Percentiles rank a stretch among this genome's conserved stretches.
Evolutionary conservation across 2,888 invertebrate genomes (phyloP).

Genomic region (Drosophila antonietae): DNA sequence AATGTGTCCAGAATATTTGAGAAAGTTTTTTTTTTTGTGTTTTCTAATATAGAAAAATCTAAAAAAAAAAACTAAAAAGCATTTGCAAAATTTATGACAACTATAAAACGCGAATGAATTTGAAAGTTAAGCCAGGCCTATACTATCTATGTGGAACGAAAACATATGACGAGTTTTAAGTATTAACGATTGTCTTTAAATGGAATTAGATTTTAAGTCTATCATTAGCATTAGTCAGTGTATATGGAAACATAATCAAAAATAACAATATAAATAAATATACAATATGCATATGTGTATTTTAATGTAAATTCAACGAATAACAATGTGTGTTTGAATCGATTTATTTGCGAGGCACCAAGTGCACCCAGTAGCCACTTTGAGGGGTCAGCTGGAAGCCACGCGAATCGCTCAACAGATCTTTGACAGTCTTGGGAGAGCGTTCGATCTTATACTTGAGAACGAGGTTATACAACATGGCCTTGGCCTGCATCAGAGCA

Average conservation of each 20-base stretch:
- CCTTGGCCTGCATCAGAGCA: constrained; percentile 77
- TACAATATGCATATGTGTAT: constrained; percentile 57
- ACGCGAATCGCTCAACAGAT: constrained; percentile 58
- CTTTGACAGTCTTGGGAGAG: constrained; percentile 61
- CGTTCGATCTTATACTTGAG: constrained; percentile 67
- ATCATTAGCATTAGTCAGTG: constrained; percentile 53
- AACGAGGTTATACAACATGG: constrained; percentile 71
- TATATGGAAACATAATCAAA: constrained; percentile 77
- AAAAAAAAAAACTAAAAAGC: background rate
- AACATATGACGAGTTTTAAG: constrained; percentile 46
- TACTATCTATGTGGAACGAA: constrained; percentile 21
- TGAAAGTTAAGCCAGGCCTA: constrained; percentile 39
- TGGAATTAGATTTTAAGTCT: constrained; percentile 38
- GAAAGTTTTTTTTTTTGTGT: constrained; percentile 51
- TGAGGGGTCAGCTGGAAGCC: constrained; percentile 66
- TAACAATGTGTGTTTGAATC: constrained; percentile 9
- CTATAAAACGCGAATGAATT: constrained; percentile 12
- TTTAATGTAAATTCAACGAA: constrained; percentile 56
- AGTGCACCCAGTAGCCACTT: constrained; percentile 74
- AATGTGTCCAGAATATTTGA: constrained; percentile 57
- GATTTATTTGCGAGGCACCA: constrained; percentile 57
- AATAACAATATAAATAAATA: constrained; percentile 62
- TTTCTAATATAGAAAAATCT: constrained; percentile 18
- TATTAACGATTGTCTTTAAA: constrained; percentile 42
- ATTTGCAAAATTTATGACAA: constrained; percentile 6